These are phyloP conservation scores for Mus spretus DNA, from an alignment of 2,797 vertebrate species.

Conservation along the genomic window DNA sequence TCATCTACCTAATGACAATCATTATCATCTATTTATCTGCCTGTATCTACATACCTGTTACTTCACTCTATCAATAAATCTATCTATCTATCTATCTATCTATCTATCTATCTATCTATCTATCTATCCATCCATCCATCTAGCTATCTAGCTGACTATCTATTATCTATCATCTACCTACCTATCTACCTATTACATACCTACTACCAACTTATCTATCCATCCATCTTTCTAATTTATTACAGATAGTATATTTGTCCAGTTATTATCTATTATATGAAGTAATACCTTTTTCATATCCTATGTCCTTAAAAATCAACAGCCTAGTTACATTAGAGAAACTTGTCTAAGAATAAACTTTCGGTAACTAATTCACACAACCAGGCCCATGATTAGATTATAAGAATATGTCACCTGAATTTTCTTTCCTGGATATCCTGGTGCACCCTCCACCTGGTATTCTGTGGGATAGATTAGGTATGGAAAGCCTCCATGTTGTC, in stretches of 20 bases:
- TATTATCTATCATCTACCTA: neutral
- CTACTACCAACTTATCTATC: neutral
- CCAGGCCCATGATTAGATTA: neutral
- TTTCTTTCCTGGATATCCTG: neutral
- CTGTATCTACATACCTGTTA: neutral
- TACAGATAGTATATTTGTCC: neutral
- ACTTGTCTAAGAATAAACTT: neutral
- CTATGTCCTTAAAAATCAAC: neutral
- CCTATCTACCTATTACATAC: no score
- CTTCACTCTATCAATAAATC: neutral
- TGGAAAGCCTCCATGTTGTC: neutral
- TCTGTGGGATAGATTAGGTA: no score
- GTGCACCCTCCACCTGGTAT: neutral
- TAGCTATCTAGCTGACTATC: neutral
- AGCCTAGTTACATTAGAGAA: neutral
- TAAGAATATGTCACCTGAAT: neutral
- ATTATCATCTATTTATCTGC: neutral
- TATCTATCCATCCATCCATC: neutral
- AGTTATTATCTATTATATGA: neutral
- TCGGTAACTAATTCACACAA: neutral
- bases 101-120: neutral
- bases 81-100: neutral
- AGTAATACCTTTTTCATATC: neutral
- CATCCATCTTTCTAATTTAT: neutral
- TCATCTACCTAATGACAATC: no score